Base-by-base conservation (phyloP, 2,797 vertebrate genomes). In the Hoplostethus atlanticus region DNA sequence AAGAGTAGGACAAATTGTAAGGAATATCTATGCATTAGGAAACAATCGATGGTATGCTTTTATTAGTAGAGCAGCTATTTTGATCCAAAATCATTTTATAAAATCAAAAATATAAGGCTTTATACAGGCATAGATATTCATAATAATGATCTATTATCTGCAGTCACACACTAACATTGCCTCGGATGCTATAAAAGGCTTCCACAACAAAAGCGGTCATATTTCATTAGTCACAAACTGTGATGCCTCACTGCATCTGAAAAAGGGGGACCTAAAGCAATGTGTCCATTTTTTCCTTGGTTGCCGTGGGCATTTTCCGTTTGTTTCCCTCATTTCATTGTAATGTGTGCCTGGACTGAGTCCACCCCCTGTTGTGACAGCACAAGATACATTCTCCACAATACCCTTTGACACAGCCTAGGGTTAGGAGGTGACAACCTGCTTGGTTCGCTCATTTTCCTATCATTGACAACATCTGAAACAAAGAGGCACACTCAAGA, bases 151-250 rank as follows among this genome's bases (percentile, higher is more conserved):
- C 71, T 71, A 54, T 53, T 76, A 38, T 64, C 36, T 68, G 51
- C 58, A 16, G 61, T 58, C 65, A 65, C 60, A 17, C 21, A 38
- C 51, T 64, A 16, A 52, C 50, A 52, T 11, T 52, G 21, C 25
- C 17, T 53, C 21, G 11, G 77, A 47, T 57, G 54, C 66, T 73
- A 70, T 74, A 78, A 87, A 83, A 78, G 34, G 68, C 68, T 75
- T 73, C 61, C 85, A 57, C 73, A 87, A 94, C 88, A 92, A 91
- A 88, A 71, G 68, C 63, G 51, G 83, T 93, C 92, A 86, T 61
- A 87, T 89, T 71, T 80, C 62, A 88, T 93, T 86, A 84, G 73
- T 84, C 76, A 54, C 71, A 80, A 65, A 52, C 42, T 77, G 76
- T 70, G 77, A 81, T 30, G 84, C 84, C 65, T 92, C 90, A 47